Evolutionary conservation across 1,140 invertebrate genomes (phyloP).

Genomic region (Spodoptera frugiperda): DNA sequence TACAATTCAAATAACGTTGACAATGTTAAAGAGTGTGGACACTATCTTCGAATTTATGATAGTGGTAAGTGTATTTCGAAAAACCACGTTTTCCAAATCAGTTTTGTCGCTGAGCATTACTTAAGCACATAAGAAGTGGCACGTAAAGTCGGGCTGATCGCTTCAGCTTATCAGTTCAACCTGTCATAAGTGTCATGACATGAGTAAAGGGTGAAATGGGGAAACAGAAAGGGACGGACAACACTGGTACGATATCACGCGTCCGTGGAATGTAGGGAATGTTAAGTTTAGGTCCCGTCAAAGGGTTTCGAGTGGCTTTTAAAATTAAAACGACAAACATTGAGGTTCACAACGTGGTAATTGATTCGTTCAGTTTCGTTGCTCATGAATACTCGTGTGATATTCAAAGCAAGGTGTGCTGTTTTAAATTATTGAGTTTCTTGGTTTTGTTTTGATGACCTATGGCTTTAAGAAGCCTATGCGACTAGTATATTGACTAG

Average conservation of each 20-base stretch:
- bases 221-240: conserved; percentile 53
- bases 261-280: conserved; percentile 67
- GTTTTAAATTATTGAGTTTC: neutral
- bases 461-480: neutral
- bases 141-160: conserved; percentile 19
- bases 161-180: conserved; percentile 36
- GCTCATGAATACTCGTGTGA: conserved; percentile 50
- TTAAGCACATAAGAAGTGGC: neutral
- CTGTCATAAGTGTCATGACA: conserved; percentile 38
- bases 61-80: neutral
- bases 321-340: conserved; percentile 78
- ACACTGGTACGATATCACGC: conserved; percentile 58
- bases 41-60: neutral
- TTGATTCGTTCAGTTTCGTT: conserved; percentile 67
- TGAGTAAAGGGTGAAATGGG: conserved; percentile 50
- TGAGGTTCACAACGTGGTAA: conserved; percentile 59
- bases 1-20: conserved; percentile 20
- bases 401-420: conserved; percentile 8
- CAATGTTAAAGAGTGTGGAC: neutral
- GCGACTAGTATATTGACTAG: too few species aligned
- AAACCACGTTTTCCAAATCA: neutral
- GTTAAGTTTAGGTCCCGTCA: conserved; percentile 69
- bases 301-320: conserved; percentile 71
- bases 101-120: neutral
- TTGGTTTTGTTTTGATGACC: neutral